phyloP scores from a whole-genome alignment of 2,888 invertebrate genomes.

The Eumerus sabulonum region DNA sequence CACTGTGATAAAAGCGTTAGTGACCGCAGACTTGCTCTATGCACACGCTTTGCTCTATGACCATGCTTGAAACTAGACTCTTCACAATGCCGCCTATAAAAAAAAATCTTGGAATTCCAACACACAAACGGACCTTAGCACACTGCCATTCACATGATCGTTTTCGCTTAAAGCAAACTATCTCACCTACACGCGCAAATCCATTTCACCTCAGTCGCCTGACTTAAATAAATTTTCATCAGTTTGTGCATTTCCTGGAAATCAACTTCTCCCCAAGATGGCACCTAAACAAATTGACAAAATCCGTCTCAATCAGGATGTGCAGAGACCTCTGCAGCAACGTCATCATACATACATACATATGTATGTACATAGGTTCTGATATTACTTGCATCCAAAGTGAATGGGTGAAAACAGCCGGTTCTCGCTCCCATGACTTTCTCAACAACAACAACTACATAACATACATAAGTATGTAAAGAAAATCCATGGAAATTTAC shows the following conservation, averaged over 20 bases:
- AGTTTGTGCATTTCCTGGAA: conserved; percentile 55
- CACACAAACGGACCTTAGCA: no score
- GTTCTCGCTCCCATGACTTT: conserved; percentile 39
- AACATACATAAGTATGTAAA: conserved; percentile 28
- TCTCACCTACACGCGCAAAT: background rate
- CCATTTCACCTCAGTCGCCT: background rate
- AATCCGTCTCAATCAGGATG: conserved; percentile 67
- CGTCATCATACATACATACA: conserved; percentile 20
- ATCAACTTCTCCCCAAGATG: conserved; percentile 40
- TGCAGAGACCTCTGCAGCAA: conserved; percentile 30
- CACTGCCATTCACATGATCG: no score
- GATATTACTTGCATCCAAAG: no score
- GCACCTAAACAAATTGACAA: conserved; percentile 53
- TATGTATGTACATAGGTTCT: conserved; percentile 1
- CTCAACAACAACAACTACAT: conserved; percentile 41
- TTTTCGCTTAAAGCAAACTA: no score
- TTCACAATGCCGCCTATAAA: no score
- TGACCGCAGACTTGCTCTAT: no score
- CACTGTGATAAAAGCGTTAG: no score
- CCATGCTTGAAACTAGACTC: no score
- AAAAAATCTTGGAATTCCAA: no score
- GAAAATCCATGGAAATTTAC: conserved; percentile 64
- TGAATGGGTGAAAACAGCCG: no score
- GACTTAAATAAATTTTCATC: conserved; percentile 46
- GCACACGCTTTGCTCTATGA: no score